These are phyloP conservation scores for Corydoras maculifer DNA, from an alignment of 2,113 vertebrate genomes.

Conservation along the genomic window DNA sequence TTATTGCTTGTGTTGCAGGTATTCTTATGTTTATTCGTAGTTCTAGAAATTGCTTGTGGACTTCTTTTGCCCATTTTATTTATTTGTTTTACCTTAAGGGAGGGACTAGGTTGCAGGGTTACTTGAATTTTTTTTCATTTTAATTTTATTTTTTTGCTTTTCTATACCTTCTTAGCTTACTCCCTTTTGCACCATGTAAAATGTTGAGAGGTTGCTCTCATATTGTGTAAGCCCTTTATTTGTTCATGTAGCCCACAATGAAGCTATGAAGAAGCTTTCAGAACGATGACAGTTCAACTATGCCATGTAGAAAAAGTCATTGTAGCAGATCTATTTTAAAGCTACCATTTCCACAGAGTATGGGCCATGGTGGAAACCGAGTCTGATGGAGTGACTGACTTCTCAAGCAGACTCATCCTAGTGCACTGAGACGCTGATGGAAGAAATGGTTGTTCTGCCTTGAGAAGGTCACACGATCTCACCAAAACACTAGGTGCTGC, in stretches of 20 bases:
- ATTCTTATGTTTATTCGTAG: constrained; percentile 47
- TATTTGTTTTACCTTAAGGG: constrained; percentile 35
- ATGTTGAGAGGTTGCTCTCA: constrained; percentile 26
- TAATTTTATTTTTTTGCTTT: not conserved
- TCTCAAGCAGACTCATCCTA: constrained; percentile 27
- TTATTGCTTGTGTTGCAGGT: constrained; percentile 46
- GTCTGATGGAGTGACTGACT: constrained; percentile 27
- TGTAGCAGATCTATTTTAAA: constrained; percentile 24
- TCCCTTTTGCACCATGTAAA: constrained; percentile 34
- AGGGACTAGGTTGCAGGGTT: constrained; percentile 42
- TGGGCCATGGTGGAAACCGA: constrained; percentile 16
- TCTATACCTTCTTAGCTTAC: constrained; percentile 21
- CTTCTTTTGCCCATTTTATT: constrained; percentile 16
- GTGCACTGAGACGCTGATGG: constrained; percentile 32
- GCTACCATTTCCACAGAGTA: constrained; percentile 10
- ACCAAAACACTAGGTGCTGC: constrained; percentile 11
- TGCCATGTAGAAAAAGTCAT: constrained; percentile 8
- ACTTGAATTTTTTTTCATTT: constrained; percentile 20
- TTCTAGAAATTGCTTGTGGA: constrained; percentile 39
- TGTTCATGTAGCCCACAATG: constrained; percentile 1
- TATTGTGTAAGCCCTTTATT: constrained; percentile 9
- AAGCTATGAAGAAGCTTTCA: constrained; percentile 10
- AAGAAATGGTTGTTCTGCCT: constrained; percentile 12
- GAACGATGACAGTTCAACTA: constrained; percentile 1
- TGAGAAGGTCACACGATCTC: constrained; percentile 26